These are phyloP conservation scores for Galerucella nymphaeae DNA, from an alignment of 2,888 invertebrate genomes.

Conservation along the genomic window DNA sequence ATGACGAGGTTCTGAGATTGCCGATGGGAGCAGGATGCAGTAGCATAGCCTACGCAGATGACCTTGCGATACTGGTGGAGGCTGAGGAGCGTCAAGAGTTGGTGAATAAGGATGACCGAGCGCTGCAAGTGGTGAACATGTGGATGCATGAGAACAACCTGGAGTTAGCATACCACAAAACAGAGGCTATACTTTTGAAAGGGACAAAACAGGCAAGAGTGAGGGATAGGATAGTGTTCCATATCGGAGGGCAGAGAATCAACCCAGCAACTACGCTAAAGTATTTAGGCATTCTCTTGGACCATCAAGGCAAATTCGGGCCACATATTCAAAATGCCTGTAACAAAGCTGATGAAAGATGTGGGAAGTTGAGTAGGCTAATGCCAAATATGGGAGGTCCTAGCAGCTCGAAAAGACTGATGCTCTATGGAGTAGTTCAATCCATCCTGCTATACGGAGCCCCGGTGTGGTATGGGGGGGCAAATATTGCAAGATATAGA, in stretches of 20 bases:
- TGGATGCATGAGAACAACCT: too few species aligned
- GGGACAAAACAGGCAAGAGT: too few species aligned
- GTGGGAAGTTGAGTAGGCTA: conserved; percentile 15
- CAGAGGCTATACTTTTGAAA: too few species aligned
- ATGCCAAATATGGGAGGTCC: conserved; percentile 41
- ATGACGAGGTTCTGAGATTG: background rate
- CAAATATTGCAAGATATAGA: conserved; percentile 11
- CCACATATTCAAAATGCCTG: conserved; percentile 15
- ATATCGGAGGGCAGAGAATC: too few species aligned
- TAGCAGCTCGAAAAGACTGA: conserved; percentile 28
- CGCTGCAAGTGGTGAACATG: background rate
- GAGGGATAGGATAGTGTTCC: too few species aligned
- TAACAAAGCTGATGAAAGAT: conserved; percentile 21
- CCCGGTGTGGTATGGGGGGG: conserved; percentile 30
- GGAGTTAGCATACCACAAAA: too few species aligned
- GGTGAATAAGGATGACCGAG: background rate
- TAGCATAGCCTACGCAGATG: background rate
- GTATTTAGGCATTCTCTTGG: background rate
- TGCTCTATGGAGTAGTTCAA: conserved; percentile 29
- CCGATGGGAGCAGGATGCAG: background rate
- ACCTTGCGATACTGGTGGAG: conserved; percentile 1
- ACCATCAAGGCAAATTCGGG: conserved; percentile 23
- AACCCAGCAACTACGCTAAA: background rate
- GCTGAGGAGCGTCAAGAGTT: background rate
- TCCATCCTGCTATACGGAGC: conserved; percentile 41